Evolutionary conservation across 2,113 vertebrate genomes (phyloP), one percentile per base, ranked within the genome.

Genomic region (Trichomycterus rosablanca): DNA sequence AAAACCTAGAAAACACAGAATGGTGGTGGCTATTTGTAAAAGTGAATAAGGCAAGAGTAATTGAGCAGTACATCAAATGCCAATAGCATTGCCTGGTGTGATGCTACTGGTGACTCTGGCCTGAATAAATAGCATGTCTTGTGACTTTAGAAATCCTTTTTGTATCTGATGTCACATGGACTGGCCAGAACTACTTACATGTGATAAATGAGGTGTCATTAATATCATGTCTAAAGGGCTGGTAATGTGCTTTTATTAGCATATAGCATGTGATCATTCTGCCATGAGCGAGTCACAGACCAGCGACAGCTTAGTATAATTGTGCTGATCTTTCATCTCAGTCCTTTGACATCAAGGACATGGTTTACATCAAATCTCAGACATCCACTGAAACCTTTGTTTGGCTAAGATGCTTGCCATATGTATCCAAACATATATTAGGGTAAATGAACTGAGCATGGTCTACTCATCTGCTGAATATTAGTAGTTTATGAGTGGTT

Each of bases 141-240:
- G 51, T 52, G 44, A 61, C 42, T 51, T 52, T 56, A 61, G 35
- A 50, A 61, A 60, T 28, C 23, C 16, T 57, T 66, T 19, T 60
- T 23, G 7, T 55, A 63, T 60, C 45, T 22, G 20, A 20, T 26
- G 19, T 46, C 4, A 22, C 22, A 46, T 53, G 12, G 28, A 37
- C 34, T 20, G 45, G 57, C 39, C 53, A 54, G 61, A 45, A 55
- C 63, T 60, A 58, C 46, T 70, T 58, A 46, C 5, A n/a, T 58
- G 30, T 54, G 35, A 60, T 50, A 19, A 53, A 48, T 2, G 35
- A 39, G 12, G 49, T 39, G 40, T 53, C 35, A 49, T 64, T 59
- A 35, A 64, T 81, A 74, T 74, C 55, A 77, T 64, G 7, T 66
- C 75, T 67, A 74, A 86, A 86, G 83, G 81, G 81, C 83, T 86